Conservation (phyloP, 1,140 invertebrate genomes). For the Coptotermes formosanus region DNA sequence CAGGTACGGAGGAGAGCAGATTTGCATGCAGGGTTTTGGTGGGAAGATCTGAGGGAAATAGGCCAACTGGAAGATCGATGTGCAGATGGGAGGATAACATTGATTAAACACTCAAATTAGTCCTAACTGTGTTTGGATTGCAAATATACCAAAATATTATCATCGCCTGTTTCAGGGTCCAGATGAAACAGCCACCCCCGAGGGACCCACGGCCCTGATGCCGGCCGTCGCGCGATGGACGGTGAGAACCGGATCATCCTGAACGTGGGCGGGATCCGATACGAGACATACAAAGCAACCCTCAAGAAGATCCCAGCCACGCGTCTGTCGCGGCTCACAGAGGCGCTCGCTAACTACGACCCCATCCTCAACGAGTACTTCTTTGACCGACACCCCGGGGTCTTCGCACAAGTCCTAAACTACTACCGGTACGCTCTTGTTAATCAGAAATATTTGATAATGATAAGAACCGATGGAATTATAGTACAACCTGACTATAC, state of each 20-base stretch:
- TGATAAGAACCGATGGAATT: too few species aligned
- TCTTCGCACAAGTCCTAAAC: conserved; percentile 82
- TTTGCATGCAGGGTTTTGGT: too few species aligned
- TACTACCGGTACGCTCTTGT: conserved; percentile 28
- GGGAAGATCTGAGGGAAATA: too few species aligned
- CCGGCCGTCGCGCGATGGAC: conserved; percentile 63
- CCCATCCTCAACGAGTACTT: conserved; percentile 97
- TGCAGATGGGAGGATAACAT: too few species aligned
- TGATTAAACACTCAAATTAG: too few species aligned
- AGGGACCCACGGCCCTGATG: conserved; percentile 10
- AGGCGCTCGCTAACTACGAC: conserved; percentile 92
- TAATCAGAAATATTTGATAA: too few species aligned
- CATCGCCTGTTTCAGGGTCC: background rate
- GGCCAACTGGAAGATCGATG: too few species aligned
- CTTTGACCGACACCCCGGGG: conserved; percentile 96
- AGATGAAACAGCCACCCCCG: conserved; percentile 8
- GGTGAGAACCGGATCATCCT: conserved; percentile 96
- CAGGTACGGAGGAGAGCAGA: too few species aligned
- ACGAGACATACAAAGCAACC: conserved; percentile 92
- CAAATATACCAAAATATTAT: too few species aligned
- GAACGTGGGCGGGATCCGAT: conserved; percentile 97
- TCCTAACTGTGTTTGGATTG: too few species aligned
- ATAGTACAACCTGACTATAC: too few species aligned
- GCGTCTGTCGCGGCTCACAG: conserved; percentile 81
- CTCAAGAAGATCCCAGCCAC: conserved; percentile 95